These are phyloP conservation scores for Acomys russatus DNA, from an alignment of 2,797 vertebrate species.

Conservation along the genomic window DNA sequence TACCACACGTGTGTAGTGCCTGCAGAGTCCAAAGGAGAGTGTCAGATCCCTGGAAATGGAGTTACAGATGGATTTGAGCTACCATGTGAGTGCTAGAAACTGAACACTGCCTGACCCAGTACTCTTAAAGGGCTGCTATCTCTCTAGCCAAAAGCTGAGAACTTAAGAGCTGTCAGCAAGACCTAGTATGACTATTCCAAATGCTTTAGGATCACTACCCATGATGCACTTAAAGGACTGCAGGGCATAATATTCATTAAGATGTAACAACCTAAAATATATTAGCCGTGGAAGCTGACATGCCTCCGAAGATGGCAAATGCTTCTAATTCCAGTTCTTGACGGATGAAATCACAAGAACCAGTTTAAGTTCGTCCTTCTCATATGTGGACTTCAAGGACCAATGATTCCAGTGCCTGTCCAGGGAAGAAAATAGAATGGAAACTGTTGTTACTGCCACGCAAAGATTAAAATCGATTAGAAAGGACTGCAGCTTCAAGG, in stretches of 20 bases:
- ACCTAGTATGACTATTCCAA: rapidly evolving
- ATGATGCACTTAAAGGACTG: not conserved
- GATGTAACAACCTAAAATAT: not conserved
- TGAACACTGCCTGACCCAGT: no score
- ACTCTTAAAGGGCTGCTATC: not conserved
- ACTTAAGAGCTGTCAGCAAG: not conserved
- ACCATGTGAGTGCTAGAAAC: no score
- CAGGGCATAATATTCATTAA: not conserved
- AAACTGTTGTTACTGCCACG: not conserved
- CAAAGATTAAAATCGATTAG: not conserved
- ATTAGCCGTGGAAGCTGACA: not conserved
- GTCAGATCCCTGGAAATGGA: not conserved
- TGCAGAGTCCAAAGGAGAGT: not conserved
- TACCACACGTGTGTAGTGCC: not conserved
- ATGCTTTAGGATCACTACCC: not conserved
- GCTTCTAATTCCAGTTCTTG: not conserved
- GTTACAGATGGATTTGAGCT: no score
- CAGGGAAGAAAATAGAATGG: not conserved
- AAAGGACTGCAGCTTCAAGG: not conserved
- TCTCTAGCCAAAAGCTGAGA: not conserved
- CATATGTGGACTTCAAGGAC: not conserved
- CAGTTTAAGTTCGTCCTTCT: not conserved
- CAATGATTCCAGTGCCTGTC: not conserved
- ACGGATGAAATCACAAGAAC: not conserved
- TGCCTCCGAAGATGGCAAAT: not conserved